Evolutionary conservation across 1,140 invertebrate genomes (phyloP).

Genomic region (Proctacanthus coquilletti): DNA sequence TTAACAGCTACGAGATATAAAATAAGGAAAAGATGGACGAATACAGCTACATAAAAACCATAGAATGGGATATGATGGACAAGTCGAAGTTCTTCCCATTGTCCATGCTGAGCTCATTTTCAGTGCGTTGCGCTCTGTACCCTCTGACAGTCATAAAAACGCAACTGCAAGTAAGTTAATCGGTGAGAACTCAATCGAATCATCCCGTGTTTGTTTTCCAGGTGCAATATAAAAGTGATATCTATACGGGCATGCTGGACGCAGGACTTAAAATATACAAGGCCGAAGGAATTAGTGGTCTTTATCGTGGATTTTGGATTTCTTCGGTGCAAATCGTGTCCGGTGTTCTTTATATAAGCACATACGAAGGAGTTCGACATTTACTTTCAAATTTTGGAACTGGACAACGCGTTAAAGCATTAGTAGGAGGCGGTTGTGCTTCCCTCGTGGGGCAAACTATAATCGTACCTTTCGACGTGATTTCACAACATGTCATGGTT

Average conservation of each 20-base stretch:
- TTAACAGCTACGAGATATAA: too few species aligned
- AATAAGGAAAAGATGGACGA: constrained; percentile 41
- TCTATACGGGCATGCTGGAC: constrained; percentile 80
- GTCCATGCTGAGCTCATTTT: constrained; percentile 72
- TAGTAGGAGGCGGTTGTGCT: constrained; percentile 68
- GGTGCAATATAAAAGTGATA: constrained; percentile 63
- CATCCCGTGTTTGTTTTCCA: neutral
- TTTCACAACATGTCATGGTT: constrained; percentile 95
- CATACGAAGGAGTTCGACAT: constrained; percentile 85
- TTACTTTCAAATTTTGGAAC: constrained; percentile 47
- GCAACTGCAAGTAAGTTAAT: constrained; percentile 51
- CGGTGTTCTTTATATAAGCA: constrained; percentile 85
- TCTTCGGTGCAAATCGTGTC: constrained; percentile 69
- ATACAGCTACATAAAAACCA: constrained; percentile 59
- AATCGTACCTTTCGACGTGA: constrained; percentile 89
- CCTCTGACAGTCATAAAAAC: constrained; percentile 96
- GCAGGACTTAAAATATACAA: constrained; percentile 79
- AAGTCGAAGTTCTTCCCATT: constrained; percentile 85
- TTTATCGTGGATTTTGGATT: constrained; percentile 94
- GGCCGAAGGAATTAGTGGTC: constrained; percentile 70
- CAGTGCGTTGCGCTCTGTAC: constrained; percentile 80
- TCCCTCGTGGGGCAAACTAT: constrained; percentile 90
- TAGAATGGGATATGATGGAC: constrained; percentile 99
- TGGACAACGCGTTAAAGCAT: constrained; percentile 26
- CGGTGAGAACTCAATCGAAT: too few species aligned